phyloP scores from a whole-genome alignment of 1,140 invertebrate genomes.

The Pseudomyrmex cubaensis region DNA sequence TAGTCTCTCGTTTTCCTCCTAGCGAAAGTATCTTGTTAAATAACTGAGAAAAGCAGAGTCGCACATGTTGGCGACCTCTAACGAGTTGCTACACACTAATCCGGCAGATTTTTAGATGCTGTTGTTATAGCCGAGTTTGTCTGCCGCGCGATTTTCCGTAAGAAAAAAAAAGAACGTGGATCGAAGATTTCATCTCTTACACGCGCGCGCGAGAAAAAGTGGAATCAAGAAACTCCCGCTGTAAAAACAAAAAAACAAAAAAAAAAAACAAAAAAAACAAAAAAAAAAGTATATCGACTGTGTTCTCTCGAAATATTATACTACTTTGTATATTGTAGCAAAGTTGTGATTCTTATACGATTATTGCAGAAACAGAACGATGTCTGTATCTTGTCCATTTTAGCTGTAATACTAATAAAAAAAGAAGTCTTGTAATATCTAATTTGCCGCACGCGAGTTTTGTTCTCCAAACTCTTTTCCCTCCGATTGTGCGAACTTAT shows the following conservation, averaged over 20 bases:
- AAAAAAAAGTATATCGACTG: constrained; percentile 51
- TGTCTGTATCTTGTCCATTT: constrained; percentile 70
- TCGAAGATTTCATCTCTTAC: constrained; percentile 37
- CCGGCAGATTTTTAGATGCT: constrained; percentile 30
- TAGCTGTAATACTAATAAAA: constrained; percentile 62
- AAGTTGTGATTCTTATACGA: constrained; percentile 49
- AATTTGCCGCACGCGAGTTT: background rate
- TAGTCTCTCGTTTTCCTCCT: constrained; percentile 48
- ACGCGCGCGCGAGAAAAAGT: constrained; percentile 39
- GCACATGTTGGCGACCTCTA: constrained; percentile 56
- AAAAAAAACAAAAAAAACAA: no score
- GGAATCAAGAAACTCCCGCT: constrained; percentile 30
- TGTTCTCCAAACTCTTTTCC: no score
- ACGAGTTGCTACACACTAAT: constrained; percentile 41
- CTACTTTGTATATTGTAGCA: constrained; percentile 69
- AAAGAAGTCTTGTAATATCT: constrained; percentile 46
- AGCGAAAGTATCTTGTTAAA: constrained; percentile 59
- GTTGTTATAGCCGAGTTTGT: constrained; percentile 31
- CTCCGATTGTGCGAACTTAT: no score
- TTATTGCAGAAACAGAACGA: constrained; percentile 46
- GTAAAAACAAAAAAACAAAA: background rate
- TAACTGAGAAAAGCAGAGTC: constrained; percentile 56
- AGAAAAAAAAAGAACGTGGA: constrained; percentile 55
- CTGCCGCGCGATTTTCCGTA: constrained; percentile 62
- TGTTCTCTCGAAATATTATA: constrained; percentile 61